These are phyloP conservation scores for Xiphophorus birchmanni DNA, from an alignment of 2,797 vertebrate genomes.

Conservation along the genomic window DNA sequence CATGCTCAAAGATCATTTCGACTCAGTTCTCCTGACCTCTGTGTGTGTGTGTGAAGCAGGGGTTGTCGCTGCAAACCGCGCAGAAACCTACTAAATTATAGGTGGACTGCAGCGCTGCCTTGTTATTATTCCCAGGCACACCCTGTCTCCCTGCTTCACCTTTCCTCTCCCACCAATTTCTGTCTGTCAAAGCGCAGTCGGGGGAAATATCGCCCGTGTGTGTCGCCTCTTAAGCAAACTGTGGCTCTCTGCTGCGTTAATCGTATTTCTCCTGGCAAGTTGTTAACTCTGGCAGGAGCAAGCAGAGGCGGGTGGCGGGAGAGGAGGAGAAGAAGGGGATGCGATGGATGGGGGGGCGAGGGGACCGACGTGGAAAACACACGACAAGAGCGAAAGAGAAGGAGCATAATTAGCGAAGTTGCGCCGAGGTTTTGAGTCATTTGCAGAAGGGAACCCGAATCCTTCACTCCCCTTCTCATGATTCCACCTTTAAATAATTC, in stretches of 20 bases:
- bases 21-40: constrained; percentile 31
- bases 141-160: constrained; percentile 45
- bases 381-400: constrained; percentile 28
- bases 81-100: constrained; percentile 46
- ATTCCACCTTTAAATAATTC: constrained; percentile 80
- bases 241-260: constrained; percentile 67
- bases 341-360: constrained; percentile 2
- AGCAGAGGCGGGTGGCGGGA: constrained; percentile 19
- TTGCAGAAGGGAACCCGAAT: constrained; percentile 59
- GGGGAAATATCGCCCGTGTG: constrained; percentile 46
- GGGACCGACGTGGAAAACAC: constrained; percentile 40
- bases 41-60: constrained; percentile 32
- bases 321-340: constrained; percentile 6
- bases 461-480: constrained; percentile 39
- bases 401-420: constrained; percentile 67
- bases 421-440: constrained; percentile 42
- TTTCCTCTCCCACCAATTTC: constrained; percentile 38
- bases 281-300: constrained; percentile 53
- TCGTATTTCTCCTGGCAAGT: constrained; percentile 73
- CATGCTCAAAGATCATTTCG: constrained; percentile 48
- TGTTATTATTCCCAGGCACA: constrained; percentile 58
- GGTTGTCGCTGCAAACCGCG: constrained; percentile 35
- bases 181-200: constrained; percentile 44
- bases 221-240: constrained; percentile 57
- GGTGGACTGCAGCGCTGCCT: constrained; percentile 49